Percentiles rank a stretch among this genome's conserved stretches.
phyloP scores from a whole-genome alignment of 2,797 vertebrate genomes.

The Streptopelia turtur region DNA sequence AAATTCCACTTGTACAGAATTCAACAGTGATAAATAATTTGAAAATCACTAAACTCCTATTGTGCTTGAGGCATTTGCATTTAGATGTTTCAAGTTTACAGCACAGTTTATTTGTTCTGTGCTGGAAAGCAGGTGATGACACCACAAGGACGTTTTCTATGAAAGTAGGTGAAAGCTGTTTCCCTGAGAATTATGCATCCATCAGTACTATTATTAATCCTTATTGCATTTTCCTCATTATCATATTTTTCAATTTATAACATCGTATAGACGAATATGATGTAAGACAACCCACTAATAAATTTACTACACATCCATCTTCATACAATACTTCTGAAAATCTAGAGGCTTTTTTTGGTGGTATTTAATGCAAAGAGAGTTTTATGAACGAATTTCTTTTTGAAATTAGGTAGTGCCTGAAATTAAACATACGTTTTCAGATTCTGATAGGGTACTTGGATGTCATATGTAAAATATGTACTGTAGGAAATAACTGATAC shows the following conservation, averaged over 20 bases:
- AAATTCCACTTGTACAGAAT: constrained; percentile 53
- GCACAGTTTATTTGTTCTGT: not conserved
- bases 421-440: not conserved
- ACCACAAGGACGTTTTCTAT: not conserved
- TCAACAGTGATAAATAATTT: constrained; percentile 64
- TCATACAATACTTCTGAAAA: constrained; percentile 2
- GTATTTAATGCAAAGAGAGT: not conserved
- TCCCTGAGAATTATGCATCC: constrained; percentile 5
- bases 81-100: constrained; percentile 52
- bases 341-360: not conserved
- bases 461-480: not conserved
- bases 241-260: constrained; percentile 51
- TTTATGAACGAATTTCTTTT: not conserved
- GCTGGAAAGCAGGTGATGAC: not conserved
- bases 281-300: constrained; percentile 28
- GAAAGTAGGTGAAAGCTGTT: constrained; percentile 24
- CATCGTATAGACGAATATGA: not conserved
- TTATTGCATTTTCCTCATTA: constrained; percentile 34
- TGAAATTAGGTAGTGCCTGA: not conserved
- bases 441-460: not conserved
- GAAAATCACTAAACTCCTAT: constrained; percentile 32
- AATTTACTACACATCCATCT: not conserved
- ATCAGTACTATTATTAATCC: constrained; percentile 33
- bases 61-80: constrained; percentile 52
- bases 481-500: not conserved